Conservation (phyloP, 2,888 invertebrate genomes). For the Ectemnius lituratus region DNA sequence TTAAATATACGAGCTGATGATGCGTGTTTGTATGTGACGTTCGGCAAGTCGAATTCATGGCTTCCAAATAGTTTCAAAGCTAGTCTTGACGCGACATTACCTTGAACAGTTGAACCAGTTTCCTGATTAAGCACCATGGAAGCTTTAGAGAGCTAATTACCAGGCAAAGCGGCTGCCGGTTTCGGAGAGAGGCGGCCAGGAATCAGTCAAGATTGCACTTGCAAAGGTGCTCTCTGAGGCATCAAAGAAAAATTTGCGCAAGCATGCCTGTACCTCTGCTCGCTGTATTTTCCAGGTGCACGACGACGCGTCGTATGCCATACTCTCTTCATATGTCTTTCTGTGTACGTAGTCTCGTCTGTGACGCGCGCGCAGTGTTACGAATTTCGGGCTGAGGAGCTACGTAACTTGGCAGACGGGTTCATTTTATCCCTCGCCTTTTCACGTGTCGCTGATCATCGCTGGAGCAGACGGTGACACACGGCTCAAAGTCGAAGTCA, state of each 20-base stretch:
- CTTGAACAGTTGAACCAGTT: conserved; percentile 6
- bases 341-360: too few relatives aligned
- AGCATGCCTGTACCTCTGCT: not conserved
- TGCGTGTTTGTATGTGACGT: not conserved
- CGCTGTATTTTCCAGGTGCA: not conserved
- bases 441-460: not conserved
- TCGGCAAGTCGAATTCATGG: not conserved
- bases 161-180: not conserved
- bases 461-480: not conserved
- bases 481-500: too few relatives aligned
- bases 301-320: too few relatives aligned
- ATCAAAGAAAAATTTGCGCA: not conserved
- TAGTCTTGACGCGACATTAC: not conserved
- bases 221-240: not conserved
- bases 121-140: not conserved
- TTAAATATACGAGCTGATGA: not conserved
- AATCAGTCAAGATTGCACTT: conserved; percentile 1
- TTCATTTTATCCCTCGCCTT: not conserved
- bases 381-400: not conserved
- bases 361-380: not conserved
- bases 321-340: too few relatives aligned
- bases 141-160: conserved; percentile 4
- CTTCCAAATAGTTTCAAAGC: not conserved
- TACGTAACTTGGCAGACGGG: not conserved
- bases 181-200: not conserved